These are phyloP conservation scores for Phocoena phocoena DNA, from an alignment of 2,113 vertebrate genomes.

Conservation along the genomic window DNA sequence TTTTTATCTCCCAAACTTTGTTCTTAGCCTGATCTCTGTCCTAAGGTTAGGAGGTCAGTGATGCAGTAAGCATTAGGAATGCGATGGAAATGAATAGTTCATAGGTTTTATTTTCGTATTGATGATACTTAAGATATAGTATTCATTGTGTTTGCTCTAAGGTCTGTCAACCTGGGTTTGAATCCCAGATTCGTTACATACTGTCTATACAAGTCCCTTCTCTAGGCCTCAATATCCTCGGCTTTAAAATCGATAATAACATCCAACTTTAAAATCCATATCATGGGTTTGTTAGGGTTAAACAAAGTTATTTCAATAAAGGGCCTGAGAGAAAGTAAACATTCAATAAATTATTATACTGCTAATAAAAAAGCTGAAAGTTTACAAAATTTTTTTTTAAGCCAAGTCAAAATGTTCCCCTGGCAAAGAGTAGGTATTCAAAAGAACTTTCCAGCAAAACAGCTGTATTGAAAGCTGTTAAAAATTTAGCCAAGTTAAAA, in stretches of 20 bases:
- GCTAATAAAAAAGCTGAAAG: neutral
- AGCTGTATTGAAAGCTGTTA: neutral
- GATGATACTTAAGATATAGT: neutral
- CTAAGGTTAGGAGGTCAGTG: neutral
- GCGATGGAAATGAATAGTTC: neutral
- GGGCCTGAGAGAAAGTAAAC: neutral
- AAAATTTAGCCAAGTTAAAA: conserved; percentile 23
- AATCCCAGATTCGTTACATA: neutral
- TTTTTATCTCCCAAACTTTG: neutral
- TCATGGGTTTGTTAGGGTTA: neutral
- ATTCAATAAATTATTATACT: neutral
- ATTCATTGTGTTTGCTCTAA: neutral
- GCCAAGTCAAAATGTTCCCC: neutral
- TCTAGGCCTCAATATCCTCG: neutral
- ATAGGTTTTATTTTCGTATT: neutral
- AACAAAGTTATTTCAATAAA: neutral
- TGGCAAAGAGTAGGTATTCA: neutral
- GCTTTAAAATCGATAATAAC: conserved; percentile 32
- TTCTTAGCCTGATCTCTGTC: neutral
- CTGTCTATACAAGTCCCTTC: neutral
- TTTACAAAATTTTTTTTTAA: neutral
- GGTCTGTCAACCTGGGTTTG: neutral
- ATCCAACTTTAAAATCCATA: neutral
- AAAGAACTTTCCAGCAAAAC: neutral
- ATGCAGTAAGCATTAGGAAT: neutral